Percentiles rank a stretch among this genome's conserved stretches.
Evolutionary conservation across 2,888 invertebrate genomes (phyloP).

Genomic region (Boloria selene): DNA sequence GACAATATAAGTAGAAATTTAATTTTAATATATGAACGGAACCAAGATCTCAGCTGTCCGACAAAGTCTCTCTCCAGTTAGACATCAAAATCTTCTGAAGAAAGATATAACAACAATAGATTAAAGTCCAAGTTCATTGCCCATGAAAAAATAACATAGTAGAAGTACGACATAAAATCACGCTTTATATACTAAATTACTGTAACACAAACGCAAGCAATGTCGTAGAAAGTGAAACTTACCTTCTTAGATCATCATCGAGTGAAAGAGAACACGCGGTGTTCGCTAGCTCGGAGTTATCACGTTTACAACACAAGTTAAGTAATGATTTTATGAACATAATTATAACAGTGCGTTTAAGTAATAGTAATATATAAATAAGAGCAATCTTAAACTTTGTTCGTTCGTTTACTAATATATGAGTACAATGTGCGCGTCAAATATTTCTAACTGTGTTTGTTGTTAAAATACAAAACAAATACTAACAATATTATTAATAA

Average conservation of each 20-base stretch:
- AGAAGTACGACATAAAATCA: not conserved
- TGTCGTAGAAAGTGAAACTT: slow-evolving; percentile 6
- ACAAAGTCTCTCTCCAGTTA: too few species aligned
- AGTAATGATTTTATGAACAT: slow-evolving; percentile 21
- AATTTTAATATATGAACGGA: too few species aligned
- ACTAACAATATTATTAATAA: slow-evolving; percentile 5
- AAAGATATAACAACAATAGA: too few species aligned
- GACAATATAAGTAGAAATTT: too few species aligned
- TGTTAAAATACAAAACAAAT: slow-evolving; percentile 12
- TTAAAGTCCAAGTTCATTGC: too few species aligned
- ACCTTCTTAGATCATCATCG: slow-evolving; percentile 13
- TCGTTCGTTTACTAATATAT: not conserved
- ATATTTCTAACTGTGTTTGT: not conserved
- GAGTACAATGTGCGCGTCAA: not conserved
- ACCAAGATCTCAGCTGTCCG: too few species aligned
- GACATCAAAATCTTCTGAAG: too few species aligned
- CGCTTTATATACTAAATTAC: not conserved
- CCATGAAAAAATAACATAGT: not conserved
- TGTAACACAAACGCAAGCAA: not conserved
- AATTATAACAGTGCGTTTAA: not conserved
- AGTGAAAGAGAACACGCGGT: not conserved
- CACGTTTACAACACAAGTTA: slow-evolving; percentile 22
- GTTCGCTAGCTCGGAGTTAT: not conserved
- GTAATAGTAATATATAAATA: not conserved
- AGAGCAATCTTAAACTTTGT: not conserved